Conservation (phyloP, 1,140 invertebrate genomes). For the Hyposmocoma kahamanoa region DNA sequence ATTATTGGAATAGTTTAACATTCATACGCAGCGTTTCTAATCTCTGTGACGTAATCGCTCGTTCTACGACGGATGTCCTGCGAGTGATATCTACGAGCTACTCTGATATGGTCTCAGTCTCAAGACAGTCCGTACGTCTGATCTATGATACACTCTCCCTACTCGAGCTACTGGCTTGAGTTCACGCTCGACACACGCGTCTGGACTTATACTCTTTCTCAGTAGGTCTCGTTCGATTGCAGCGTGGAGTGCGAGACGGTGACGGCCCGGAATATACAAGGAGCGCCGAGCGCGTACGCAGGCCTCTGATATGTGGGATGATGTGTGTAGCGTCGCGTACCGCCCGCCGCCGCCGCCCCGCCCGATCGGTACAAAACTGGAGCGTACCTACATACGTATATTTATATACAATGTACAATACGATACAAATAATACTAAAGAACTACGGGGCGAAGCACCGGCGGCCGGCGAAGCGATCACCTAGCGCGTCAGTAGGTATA, state of each 20-base stretch:
- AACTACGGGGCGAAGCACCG: conserved; percentile 46
- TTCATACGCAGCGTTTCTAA: conserved; percentile 33
- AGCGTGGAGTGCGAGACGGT: conserved; percentile 4
- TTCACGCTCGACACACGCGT: conserved; percentile 34
- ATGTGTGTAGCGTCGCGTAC: conserved; percentile 62
- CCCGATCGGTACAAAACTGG: conserved; percentile 55
- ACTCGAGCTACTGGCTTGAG: conserved; percentile 59
- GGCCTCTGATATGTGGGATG: conserved; percentile 68
- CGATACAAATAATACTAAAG: conserved; percentile 55
- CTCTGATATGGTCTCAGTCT: conserved; percentile 70
- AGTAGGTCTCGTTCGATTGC: conserved; percentile 5
- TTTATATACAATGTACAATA: conserved; percentile 71
- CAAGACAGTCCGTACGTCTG: conserved; percentile 66
- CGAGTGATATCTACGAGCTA: conserved; percentile 46
- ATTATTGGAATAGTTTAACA: conserved; percentile 41
- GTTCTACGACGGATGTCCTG: conserved; percentile 58
- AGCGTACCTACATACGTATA: conserved; percentile 61
- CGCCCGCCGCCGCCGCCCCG: conserved; percentile 42
- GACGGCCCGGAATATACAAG: too few species aligned
- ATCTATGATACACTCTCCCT: conserved; percentile 66
- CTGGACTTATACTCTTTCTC: too few species aligned
- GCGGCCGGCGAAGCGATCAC: conserved; percentile 38
- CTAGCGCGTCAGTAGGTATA: conserved; percentile 57
- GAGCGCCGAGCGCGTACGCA: conserved; percentile 32
- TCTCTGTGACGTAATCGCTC: conserved; percentile 52